phyloP scores from a whole-genome alignment of 1,140 invertebrate species.

The Heterodera schachtii region DNA sequence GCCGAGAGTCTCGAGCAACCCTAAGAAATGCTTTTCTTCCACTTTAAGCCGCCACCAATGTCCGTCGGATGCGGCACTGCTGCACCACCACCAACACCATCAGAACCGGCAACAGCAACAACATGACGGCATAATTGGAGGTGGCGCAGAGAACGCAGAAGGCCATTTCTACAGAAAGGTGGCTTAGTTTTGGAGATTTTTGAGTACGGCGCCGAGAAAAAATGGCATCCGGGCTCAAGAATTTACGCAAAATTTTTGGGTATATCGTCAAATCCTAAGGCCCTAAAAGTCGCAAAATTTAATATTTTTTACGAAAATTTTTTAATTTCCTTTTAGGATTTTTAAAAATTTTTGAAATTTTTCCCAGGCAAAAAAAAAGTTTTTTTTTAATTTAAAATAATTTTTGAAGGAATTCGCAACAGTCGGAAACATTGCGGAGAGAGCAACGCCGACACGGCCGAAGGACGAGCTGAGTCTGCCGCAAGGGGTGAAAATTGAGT shows the following conservation, averaged over 20 bases:
- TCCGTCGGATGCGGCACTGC: not conserved
- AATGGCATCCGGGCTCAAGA: too few species aligned
- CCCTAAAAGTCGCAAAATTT: too few species aligned
- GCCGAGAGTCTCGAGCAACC: too few species aligned
- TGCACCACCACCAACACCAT: not conserved
- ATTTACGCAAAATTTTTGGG: too few species aligned
- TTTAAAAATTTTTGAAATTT: too few species aligned
- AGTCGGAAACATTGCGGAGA: slow-evolving; percentile 11
- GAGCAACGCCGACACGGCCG: slow-evolving; percentile 14
- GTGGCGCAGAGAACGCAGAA: not conserved
- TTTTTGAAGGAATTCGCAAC: slow-evolving; percentile 25
- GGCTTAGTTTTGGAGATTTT: not conserved
- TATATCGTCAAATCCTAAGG: too few species aligned
- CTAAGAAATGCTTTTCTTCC: too few species aligned
- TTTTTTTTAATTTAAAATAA: not conserved
- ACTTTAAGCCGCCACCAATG: slow-evolving; percentile 17
- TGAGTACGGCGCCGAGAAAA: not conserved
- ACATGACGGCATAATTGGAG: not conserved
- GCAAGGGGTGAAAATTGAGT: not conserved
- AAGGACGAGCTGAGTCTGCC: slow-evolving; percentile 9
- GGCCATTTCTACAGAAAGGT: slow-evolving; percentile 25
- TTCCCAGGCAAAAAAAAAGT: too few species aligned
- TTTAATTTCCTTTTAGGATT: too few species aligned
- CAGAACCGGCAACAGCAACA: not conserved
- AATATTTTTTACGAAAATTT: too few species aligned